Conservation (phyloP, 2,797 vertebrate species). For the Brachyalestes nurse region DNA sequence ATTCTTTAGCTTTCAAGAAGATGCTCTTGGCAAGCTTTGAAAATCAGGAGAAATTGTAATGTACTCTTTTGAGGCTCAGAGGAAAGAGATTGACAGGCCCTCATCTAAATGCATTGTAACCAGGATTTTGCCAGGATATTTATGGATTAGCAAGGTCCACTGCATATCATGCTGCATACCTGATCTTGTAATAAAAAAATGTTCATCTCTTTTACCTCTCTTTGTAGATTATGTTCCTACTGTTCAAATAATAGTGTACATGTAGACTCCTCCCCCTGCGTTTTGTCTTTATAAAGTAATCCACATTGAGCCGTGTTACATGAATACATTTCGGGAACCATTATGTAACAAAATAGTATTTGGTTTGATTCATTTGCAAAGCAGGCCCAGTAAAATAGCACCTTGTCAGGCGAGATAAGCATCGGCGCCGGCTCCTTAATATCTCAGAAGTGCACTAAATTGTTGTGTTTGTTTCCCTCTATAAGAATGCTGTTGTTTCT, state of each 20-base stretch:
- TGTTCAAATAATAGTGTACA: background rate
- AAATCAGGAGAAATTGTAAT: background rate
- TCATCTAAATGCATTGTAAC: background rate
- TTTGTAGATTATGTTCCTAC: background rate
- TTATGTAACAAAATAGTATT: constrained; percentile 36
- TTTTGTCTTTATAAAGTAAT: constrained; percentile 4
- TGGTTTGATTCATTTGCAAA: constrained; percentile 50
- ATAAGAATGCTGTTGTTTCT: constrained; percentile 38
- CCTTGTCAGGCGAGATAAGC: constrained; percentile 54
- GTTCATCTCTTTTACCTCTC: background rate
- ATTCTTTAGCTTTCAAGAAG: background rate
- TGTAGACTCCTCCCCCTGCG: background rate
- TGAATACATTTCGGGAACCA: constrained; percentile 29
- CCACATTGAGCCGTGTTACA: background rate
- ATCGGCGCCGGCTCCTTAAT: constrained; percentile 38
- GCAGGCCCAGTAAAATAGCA: constrained; percentile 48
- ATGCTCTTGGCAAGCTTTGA: background rate
- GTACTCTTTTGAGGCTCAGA: constrained; percentile 12
- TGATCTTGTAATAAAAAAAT: background rate
- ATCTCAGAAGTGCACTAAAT: constrained; percentile 39
- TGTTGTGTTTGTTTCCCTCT: constrained; percentile 47
- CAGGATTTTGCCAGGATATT: constrained; percentile 12
- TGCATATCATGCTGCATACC: background rate
- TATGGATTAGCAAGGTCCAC: background rate
- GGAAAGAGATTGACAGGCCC: constrained; percentile 9